phyloP scores from a whole-genome alignment of 1,140 invertebrate genomes.

The Epicauta chinensis region DNA sequence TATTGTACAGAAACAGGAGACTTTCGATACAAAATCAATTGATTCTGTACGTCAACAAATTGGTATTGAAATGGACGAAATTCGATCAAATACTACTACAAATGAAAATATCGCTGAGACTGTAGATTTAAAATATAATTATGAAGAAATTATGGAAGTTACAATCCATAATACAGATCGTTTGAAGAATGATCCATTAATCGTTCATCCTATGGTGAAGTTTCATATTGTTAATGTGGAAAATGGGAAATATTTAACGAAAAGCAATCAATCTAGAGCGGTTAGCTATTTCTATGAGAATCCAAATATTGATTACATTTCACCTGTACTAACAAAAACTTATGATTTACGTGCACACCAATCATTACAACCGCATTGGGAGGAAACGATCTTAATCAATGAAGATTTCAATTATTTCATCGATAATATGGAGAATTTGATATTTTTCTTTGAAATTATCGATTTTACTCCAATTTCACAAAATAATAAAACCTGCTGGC shows the following conservation, averaged over 20 bases:
- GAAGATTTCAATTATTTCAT: constrained; percentile 31
- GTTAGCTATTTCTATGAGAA: constrained; percentile 28
- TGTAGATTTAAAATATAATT: constrained; percentile 9
- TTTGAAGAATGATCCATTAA: constrained; percentile 23
- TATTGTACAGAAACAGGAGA: background rate
- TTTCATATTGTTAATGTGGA: constrained; percentile 31
- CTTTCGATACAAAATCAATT: background rate
- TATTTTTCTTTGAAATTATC: constrained; percentile 38
- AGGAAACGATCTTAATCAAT: constrained; percentile 37
- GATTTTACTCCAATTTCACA: constrained; percentile 20
- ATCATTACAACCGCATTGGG: constrained; percentile 35
- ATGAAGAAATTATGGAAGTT: constrained; percentile 25
- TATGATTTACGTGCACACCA: constrained; percentile 33
- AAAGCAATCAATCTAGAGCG: constrained; percentile 24
- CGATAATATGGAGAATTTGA: constrained; percentile 20
- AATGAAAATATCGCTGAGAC: background rate
- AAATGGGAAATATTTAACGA: constrained; percentile 27
- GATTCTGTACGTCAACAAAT: background rate
- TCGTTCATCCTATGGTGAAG: constrained; percentile 34
- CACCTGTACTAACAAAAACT: constrained; percentile 24
- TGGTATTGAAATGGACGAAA: background rate
- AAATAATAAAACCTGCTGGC: constrained; percentile 23
- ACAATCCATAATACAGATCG: constrained; percentile 28
- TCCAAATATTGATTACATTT: constrained; percentile 25
- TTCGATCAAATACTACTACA: background rate